Evolutionary conservation across 1,140 invertebrate species (phyloP).

Genomic region (Macrosteles quadrilineatus): DNA sequence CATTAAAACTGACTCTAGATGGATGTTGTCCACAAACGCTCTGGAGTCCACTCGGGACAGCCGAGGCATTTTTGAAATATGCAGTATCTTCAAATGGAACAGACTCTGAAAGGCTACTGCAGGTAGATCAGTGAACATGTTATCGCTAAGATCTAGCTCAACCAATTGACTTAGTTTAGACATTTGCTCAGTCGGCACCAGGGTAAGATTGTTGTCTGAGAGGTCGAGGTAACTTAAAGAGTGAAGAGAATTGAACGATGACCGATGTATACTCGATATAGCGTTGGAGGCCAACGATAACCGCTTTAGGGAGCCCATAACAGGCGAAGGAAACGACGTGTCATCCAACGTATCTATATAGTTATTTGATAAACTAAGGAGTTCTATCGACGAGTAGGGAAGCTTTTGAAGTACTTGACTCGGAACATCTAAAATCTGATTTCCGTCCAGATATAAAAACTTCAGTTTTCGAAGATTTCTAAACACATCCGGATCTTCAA

Average conservation of each 20-base stretch:
- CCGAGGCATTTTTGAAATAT: constrained; percentile 58
- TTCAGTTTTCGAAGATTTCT: constrained; percentile 67
- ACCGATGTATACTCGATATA: constrained; percentile 65
- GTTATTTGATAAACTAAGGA: constrained; percentile 70
- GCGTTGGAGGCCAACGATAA: constrained; percentile 71
- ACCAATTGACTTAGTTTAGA: constrained; percentile 73
- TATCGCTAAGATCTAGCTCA: constrained; percentile 71
- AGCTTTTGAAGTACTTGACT: constrained; percentile 58
- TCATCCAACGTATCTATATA: constrained; percentile 67
- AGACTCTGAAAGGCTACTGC: constrained; percentile 77
- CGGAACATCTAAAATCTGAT: constrained; percentile 75
- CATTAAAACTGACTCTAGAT: constrained; percentile 73
- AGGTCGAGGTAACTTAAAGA: constrained; percentile 72
- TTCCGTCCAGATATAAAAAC: constrained; percentile 68
- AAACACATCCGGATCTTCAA: constrained; percentile 69
- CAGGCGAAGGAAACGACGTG: constrained; percentile 62
- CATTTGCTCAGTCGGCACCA: constrained; percentile 71
- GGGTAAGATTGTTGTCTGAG: constrained; percentile 78
- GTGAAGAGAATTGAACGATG: constrained; percentile 67
- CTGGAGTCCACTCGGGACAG: constrained; percentile 50
- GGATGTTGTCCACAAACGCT: constrained; percentile 81
- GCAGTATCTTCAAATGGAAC: constrained; percentile 71
- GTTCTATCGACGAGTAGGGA: constrained; percentile 61
- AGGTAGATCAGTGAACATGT: constrained; percentile 68
- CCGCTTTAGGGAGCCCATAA: constrained; percentile 61